Evolutionary conservation across 2,888 invertebrate genomes (phyloP).

Genomic region (Acronicta psi): DNA sequence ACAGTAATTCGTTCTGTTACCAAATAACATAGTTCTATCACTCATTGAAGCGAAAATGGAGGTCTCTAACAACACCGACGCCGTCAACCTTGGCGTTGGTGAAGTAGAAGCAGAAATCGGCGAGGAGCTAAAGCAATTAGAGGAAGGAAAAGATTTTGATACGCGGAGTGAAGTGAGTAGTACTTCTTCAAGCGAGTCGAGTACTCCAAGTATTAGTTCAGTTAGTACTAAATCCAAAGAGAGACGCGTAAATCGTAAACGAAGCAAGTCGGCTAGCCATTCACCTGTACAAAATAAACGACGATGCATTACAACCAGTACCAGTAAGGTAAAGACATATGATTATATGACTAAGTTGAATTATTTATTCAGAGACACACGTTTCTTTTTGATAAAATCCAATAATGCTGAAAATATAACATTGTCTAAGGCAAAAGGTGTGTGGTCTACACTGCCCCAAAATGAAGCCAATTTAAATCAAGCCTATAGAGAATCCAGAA

Average conservation of each 20-base stretch:
- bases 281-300: slow-evolving; percentile 80
- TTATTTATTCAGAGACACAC: slow-evolving; percentile 97
- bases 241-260: slow-evolving; percentile 89
- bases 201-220: slow-evolving; percentile 93
- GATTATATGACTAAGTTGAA: slow-evolving; percentile 97
- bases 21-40: slow-evolving; percentile 14
- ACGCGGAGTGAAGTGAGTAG: slow-evolving; percentile 97
- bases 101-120: slow-evolving; percentile 93
- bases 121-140: slow-evolving; percentile 93
- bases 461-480: slow-evolving; percentile 99
- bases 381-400: slow-evolving; percentile 98
- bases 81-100: slow-evolving; percentile 91
- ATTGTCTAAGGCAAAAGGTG: slow-evolving; percentile 97
- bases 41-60: slow-evolving; percentile 77
- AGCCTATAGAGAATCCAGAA: slow-evolving; percentile 97
- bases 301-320: slow-evolving; percentile 71
- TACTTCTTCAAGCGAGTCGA: slow-evolving; percentile 92
- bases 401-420: slow-evolving; percentile 99
- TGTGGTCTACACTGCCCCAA: slow-evolving; percentile 99
- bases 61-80: slow-evolving; percentile 88
- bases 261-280: slow-evolving; percentile 81
- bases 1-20: slow-evolving; percentile 16
- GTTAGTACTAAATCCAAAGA: slow-evolving; percentile 92
- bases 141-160: slow-evolving; percentile 93
- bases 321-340: slow-evolving; percentile 90